Evolutionary conservation across 2,113 vertebrate species (phyloP).

Genomic region (Acrocephalus kingi): DNA sequence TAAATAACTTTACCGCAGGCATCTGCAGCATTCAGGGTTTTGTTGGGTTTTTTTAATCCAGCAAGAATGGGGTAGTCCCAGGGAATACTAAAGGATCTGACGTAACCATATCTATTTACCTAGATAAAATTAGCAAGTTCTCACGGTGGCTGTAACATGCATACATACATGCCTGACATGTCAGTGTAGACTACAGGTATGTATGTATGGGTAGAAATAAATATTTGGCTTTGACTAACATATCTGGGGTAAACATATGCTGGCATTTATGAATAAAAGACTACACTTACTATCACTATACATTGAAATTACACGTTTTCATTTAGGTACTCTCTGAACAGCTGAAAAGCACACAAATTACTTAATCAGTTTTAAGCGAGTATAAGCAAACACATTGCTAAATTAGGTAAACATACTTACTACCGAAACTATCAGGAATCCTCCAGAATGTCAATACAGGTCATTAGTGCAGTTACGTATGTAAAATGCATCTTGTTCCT

Average conservation of each 20-base stretch:
- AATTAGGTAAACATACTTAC: conserved; percentile 71
- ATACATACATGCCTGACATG: neutral
- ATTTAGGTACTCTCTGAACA: conserved; percentile 24
- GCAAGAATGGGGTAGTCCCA: conserved; percentile 22
- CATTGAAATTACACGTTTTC: conserved; percentile 55
- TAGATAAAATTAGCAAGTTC: conserved; percentile 23
- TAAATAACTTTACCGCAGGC: conserved; percentile 35
- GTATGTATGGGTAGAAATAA: neutral
- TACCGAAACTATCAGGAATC: conserved; percentile 63
- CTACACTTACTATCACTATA: conserved; percentile 50
- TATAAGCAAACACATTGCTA: conserved; percentile 62
- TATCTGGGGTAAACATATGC: conserved; percentile 60
- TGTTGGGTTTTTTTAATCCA: neutral
- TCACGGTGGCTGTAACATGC: neutral
- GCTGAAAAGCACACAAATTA: conserved; percentile 56
- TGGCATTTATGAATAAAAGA: conserved; percentile 55
- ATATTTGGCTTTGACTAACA: conserved; percentile 11
- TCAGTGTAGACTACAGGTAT: neutral
- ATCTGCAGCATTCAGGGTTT: neutral
- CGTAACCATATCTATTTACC: neutral
- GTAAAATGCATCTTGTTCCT: conserved; percentile 50
- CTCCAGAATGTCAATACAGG: conserved; percentile 58
- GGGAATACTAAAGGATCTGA: conserved; percentile 43
- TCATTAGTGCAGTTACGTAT: conserved; percentile 67
- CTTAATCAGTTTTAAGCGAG: conserved; percentile 52